Conservation (phyloP, 1,140 invertebrate species). For the Stenopsyche tienmushanensis region DNA sequence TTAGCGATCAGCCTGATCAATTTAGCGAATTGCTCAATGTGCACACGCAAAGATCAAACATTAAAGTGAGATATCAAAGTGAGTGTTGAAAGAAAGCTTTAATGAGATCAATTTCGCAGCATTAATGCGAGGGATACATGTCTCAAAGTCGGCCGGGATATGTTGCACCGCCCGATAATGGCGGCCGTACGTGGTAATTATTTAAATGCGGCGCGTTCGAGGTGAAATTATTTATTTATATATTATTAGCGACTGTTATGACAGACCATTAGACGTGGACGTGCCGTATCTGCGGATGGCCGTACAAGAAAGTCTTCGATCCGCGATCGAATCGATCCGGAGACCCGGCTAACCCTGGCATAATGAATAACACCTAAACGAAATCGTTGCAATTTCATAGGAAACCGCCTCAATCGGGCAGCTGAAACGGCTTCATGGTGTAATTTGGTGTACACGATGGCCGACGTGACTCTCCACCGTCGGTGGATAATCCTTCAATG, state of each 20-base stretch:
- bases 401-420: not conserved
- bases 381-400: constrained; percentile 16
- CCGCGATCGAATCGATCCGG: not conserved
- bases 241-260: constrained; percentile 42
- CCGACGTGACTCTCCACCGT: constrained; percentile 13
- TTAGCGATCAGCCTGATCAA: too few species aligned
- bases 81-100: too few species aligned
- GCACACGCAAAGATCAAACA: too few species aligned
- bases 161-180: constrained; percentile 8
- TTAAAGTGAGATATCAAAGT: too few species aligned
- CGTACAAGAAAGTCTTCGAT: constrained; percentile 15
- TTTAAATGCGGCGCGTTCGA: constrained; percentile 17
- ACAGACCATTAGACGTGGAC: constrained; percentile 48
- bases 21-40: too few species aligned
- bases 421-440: constrained; percentile 10
- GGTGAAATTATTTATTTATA: constrained; percentile 38
- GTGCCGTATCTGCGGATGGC: constrained; percentile 47
- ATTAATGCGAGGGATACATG: constrained; percentile 11
- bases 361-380: not conserved
- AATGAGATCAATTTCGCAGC: constrained; percentile 19
- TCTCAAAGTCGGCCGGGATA: not conserved
- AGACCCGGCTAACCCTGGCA: not conserved
- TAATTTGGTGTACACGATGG: constrained; percentile 15
- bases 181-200: constrained; percentile 17
- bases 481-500: too few species aligned